Conservation (phyloP, 1,140 invertebrate genomes). For the Theocolax elegans region DNA sequence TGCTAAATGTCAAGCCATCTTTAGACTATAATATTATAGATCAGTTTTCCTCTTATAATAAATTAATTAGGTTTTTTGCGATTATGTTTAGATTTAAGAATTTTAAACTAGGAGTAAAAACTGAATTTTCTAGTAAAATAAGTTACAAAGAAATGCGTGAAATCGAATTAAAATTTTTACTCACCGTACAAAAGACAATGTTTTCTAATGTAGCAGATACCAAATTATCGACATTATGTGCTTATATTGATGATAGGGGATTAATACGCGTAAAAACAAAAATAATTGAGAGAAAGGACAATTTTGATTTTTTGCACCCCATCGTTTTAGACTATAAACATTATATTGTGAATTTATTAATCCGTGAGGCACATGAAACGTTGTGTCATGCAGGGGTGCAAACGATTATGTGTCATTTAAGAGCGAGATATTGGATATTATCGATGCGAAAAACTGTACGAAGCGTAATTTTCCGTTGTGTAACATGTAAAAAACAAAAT, state of each 20-base stretch:
- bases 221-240: slow-evolving; percentile 30
- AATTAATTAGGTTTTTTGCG: slow-evolving; percentile 46
- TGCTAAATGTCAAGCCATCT: not conserved
- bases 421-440: not conserved
- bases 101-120: slow-evolving; percentile 1
- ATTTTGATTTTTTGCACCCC: slow-evolving; percentile 38
- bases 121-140: slow-evolving; percentile 9
- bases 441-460: too few species aligned
- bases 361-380: not conserved
- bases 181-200: slow-evolving; percentile 39
- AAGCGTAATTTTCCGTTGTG: not conserved
- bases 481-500: not conserved
- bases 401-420: slow-evolving; percentile 35
- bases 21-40: slow-evolving; percentile 19
- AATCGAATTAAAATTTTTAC: slow-evolving; percentile 45
- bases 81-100: slow-evolving; percentile 48
- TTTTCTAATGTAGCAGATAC: slow-evolving; percentile 31
- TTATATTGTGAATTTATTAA: not conserved
- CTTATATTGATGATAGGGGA: slow-evolving; percentile 40
- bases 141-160: slow-evolving; percentile 40
- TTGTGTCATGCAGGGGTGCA: not conserved
- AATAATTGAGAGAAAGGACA: slow-evolving; percentile 39
- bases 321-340: slow-evolving; percentile 41
- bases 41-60: slow-evolving; percentile 46
- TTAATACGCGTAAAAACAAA: slow-evolving; percentile 44